These are phyloP conservation scores for Morone saxatilis DNA, from an alignment of 2,113 vertebrate species.

Conservation along the genomic window DNA sequence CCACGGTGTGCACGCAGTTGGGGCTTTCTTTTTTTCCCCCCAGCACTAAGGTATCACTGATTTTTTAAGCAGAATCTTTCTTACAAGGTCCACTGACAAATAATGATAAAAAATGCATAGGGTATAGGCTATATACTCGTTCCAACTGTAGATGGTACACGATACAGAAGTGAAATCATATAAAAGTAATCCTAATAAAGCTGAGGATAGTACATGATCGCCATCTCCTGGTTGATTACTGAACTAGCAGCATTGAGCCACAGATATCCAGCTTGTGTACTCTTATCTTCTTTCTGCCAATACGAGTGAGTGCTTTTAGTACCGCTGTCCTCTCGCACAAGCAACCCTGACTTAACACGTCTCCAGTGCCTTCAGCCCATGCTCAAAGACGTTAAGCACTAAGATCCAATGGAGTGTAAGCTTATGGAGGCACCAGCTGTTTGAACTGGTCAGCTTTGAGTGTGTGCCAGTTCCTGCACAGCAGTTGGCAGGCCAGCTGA, in stretches of 20 bases:
- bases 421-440: slow-evolving; percentile 46
- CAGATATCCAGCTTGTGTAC: background rate
- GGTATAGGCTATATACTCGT: background rate
- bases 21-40: background rate
- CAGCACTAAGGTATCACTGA: no score
- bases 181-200: background rate
- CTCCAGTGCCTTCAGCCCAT: background rate
- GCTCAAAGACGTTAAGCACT: slow-evolving; percentile 11
- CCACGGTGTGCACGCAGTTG: background rate
- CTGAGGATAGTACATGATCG: background rate
- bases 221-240: slow-evolving; percentile 70
- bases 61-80: background rate
- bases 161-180: background rate
- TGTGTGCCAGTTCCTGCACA: slow-evolving; percentile 24
- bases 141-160: background rate
- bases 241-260: slow-evolving; percentile 2
- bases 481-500: slow-evolving; percentile 27
- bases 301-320: background rate
- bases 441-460: slow-evolving; percentile 25
- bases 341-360: background rate
- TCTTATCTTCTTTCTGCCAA: background rate
- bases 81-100: background rate
- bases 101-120: background rate
- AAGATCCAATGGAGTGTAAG: slow-evolving; percentile 21
- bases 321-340: background rate